phyloP scores from a whole-genome alignment of 2,888 invertebrate species.

The Monoplex corrugatus region DNA sequence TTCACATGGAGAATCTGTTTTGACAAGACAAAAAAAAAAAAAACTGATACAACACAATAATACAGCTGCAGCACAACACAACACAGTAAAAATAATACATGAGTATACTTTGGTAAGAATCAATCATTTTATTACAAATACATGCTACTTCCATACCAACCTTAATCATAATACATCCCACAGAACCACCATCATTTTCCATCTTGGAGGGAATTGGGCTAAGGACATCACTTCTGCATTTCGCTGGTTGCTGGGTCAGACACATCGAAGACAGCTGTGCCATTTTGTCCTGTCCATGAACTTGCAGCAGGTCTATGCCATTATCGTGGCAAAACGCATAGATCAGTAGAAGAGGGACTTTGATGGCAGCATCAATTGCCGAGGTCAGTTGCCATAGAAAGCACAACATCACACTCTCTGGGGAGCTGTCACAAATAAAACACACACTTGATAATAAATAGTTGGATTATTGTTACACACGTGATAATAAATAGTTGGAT shows the following conservation, averaged over 20 bases:
- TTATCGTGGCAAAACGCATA: slow-evolving; percentile 27
- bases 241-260: neutral
- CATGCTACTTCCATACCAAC: too few species aligned
- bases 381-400: neutral
- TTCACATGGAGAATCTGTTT: too few species aligned
- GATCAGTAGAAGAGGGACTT: slow-evolving; percentile 2
- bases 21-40: too few species aligned
- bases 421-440: neutral
- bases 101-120: too few species aligned
- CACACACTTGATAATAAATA: too few species aligned
- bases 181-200: neutral
- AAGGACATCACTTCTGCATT: neutral
- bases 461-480: too few species aligned
- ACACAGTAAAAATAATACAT: too few species aligned
- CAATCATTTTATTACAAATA: too few species aligned
- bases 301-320: slow-evolving; percentile 29
- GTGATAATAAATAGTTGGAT: too few species aligned
- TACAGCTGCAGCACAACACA: too few species aligned
- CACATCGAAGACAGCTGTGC: neutral
- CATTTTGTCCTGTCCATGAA: slow-evolving; percentile 17
- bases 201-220: neutral
- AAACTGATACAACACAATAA: too few species aligned
- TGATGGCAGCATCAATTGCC: neutral
- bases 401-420: slow-evolving; percentile 27
- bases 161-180: slow-evolving; percentile 33